A percentile compares a stretch with the other conserved stretches of the same genome.
These are phyloP conservation scores for Gymnogyps californianus DNA, from an alignment of 2,113 vertebrate genomes.

Conservation along the genomic window DNA sequence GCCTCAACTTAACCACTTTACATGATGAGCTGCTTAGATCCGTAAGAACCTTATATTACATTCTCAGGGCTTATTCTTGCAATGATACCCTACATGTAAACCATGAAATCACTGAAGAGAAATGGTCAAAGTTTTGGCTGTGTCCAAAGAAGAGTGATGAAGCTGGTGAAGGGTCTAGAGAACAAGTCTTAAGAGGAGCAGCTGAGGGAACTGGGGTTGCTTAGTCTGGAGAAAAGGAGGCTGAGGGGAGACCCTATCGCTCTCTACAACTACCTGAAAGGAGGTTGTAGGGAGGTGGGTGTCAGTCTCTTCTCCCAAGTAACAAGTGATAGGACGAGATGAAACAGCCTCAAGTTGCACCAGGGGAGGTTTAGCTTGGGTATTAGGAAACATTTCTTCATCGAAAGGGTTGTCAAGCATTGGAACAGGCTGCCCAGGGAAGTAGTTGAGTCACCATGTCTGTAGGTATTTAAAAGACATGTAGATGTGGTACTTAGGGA, in stretches of 20 bases:
- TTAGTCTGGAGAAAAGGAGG: not conserved
- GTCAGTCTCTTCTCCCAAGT: too few relatives aligned
- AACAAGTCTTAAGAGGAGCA: not conserved
- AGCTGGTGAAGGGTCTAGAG: not conserved
- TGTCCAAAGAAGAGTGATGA: not conserved
- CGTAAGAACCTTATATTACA: not conserved
- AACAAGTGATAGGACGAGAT: not conserved
- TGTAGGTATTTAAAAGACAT: not conserved
- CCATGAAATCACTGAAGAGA: not conserved
- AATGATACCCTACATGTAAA: not conserved
- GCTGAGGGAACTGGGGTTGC: not conserved
- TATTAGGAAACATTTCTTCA: not conserved
- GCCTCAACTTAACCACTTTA: not conserved
- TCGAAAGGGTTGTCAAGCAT: rapidly evolving
- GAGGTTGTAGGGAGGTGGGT: too few relatives aligned
- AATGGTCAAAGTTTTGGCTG: not conserved
- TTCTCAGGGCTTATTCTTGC: not conserved
- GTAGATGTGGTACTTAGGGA: not conserved
- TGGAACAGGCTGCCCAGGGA: not conserved
- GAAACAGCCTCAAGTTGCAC: not conserved
- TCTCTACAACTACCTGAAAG: too few relatives aligned
- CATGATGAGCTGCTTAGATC: not conserved
- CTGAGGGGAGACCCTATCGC: rapidly evolving
- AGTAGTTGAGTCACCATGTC: not conserved
- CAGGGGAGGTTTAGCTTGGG: not conserved